Percentiles rank a stretch among this genome's conserved stretches.
Evolutionary conservation across 2,113 vertebrate species (phyloP).

Genomic region (Perca fluviatilis): DNA sequence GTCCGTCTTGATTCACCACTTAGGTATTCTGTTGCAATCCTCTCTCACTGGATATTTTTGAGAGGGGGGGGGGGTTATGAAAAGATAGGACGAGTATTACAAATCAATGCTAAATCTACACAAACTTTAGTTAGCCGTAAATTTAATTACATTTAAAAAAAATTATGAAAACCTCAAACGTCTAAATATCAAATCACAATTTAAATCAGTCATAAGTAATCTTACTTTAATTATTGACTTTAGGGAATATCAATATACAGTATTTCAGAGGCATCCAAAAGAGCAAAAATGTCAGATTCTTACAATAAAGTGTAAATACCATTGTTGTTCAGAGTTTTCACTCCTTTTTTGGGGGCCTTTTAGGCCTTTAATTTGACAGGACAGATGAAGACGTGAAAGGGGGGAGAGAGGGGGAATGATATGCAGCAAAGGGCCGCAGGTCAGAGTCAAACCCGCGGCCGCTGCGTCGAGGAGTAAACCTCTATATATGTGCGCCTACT

Average conservation of each 20-base stretch:
- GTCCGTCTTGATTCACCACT: conserved; percentile 8
- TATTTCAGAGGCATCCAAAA: neutral
- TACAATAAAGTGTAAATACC: neutral
- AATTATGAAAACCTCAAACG: neutral
- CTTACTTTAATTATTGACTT: neutral
- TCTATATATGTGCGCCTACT: too few species aligned
- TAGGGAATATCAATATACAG: neutral
- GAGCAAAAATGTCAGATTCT: neutral
- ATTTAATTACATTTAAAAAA: too few species aligned
- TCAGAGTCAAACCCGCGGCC: too few species aligned
- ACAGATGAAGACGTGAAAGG: too few species aligned
- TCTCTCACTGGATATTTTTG: conserved; percentile 4
- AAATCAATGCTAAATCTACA: neutral
- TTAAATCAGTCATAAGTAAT: neutral
- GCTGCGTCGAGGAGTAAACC: too few species aligned
- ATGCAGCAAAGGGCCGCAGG: too few species aligned
- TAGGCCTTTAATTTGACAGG: too few species aligned
- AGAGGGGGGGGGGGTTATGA: neutral
- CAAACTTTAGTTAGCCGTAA: neutral
- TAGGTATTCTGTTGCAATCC: neutral
- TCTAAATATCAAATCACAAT: neutral
- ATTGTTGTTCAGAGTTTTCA: neutral
- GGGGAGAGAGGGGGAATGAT: too few species aligned
- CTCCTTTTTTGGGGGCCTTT: too few species aligned
- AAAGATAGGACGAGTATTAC: neutral